These are phyloP conservation scores for Scelioninae gen. 2 DNA, from an alignment of 2,888 invertebrate species.

Conservation along the genomic window DNA sequence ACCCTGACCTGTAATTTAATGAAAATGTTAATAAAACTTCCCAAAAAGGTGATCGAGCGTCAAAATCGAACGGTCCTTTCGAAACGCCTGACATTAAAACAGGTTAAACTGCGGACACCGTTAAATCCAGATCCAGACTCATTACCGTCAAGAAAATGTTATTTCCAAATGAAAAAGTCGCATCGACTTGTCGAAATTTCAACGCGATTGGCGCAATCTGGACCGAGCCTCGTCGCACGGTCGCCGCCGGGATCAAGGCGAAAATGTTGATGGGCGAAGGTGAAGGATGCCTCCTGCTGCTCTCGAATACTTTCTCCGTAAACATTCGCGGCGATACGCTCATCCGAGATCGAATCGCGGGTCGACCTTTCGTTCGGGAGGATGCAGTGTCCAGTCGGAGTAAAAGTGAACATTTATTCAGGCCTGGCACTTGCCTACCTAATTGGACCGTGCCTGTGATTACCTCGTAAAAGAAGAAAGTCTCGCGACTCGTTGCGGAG, in stretches of 20 bases:
- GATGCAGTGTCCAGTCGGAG: constrained; percentile 46
- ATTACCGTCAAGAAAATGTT: too few relatives aligned
- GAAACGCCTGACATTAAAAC: too few relatives aligned
- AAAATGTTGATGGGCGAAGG: constrained; percentile 68
- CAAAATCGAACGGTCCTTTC: too few relatives aligned
- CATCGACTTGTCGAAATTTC: constrained; percentile 7
- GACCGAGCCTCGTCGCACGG: constrained; percentile 26
- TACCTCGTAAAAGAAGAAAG: constrained; percentile 56
- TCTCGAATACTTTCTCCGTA: constrained; percentile 68
- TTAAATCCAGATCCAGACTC: constrained; percentile 7
- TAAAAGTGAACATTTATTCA: constrained; percentile 55
- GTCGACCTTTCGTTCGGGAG: constrained; percentile 55
- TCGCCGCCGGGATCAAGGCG: constrained; percentile 63
- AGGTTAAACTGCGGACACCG: too few relatives aligned
- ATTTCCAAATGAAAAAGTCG: too few relatives aligned
- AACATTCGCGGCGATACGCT: constrained; percentile 57
- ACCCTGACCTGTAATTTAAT: too few relatives aligned
- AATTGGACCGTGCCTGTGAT: constrained; percentile 50
- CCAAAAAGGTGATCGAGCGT: too few relatives aligned
- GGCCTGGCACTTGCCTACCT: constrained; percentile 44
- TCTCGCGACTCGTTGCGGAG: not conserved
- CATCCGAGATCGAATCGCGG: constrained; percentile 51
- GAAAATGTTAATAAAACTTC: too few relatives aligned
- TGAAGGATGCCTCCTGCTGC: constrained; percentile 69
- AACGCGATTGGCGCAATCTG: constrained; percentile 16